Conservation (phyloP, 2,797 vertebrate species). For the Gymnoscopelus braueri region DNA sequence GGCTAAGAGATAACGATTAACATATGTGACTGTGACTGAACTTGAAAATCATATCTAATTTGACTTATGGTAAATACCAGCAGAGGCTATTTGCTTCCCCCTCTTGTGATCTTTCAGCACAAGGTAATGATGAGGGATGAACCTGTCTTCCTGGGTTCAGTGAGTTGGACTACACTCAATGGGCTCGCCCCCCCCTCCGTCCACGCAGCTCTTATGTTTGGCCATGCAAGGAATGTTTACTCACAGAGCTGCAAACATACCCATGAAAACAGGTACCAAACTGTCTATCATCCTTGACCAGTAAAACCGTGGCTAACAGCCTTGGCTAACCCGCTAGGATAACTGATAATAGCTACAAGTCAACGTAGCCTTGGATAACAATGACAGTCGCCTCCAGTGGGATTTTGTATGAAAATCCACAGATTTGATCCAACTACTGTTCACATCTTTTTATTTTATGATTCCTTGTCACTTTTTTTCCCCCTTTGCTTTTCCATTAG, state of each 20-base stretch:
- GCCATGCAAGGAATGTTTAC: slow-evolving; percentile 74
- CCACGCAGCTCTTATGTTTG: slow-evolving; percentile 63
- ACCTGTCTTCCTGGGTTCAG: slow-evolving; percentile 68
- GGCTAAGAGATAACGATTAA: slow-evolving; percentile 33
- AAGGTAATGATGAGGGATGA: slow-evolving; percentile 71
- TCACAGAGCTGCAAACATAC: slow-evolving; percentile 63
- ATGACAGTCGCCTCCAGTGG: slow-evolving; percentile 36
- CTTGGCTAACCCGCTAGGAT: background rate
- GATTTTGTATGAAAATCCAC: slow-evolving; percentile 54
- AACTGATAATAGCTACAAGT: background rate
- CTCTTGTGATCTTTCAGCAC: slow-evolving; percentile 70
- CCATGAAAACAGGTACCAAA: slow-evolving; percentile 64
- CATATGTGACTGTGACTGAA: too few relatives aligned
- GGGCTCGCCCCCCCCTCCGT: slow-evolving; percentile 49
- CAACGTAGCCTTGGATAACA: slow-evolving; percentile 24
- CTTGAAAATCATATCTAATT: too few relatives aligned
- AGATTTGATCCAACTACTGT: slow-evolving; percentile 51
- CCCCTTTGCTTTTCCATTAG: slow-evolving; percentile 26
- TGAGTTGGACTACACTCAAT: slow-evolving; percentile 66
- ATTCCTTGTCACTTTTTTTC: slow-evolving; percentile 50
- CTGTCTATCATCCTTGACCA: slow-evolving; percentile 69
- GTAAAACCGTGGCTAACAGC: slow-evolving; percentile 54
- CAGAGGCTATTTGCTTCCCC: slow-evolving; percentile 36
- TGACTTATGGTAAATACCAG: slow-evolving; percentile 12
- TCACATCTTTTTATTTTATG: too few relatives aligned